Conservation (phyloP, 2,888 invertebrate genomes). For the Drosophila sordidula region DNA sequence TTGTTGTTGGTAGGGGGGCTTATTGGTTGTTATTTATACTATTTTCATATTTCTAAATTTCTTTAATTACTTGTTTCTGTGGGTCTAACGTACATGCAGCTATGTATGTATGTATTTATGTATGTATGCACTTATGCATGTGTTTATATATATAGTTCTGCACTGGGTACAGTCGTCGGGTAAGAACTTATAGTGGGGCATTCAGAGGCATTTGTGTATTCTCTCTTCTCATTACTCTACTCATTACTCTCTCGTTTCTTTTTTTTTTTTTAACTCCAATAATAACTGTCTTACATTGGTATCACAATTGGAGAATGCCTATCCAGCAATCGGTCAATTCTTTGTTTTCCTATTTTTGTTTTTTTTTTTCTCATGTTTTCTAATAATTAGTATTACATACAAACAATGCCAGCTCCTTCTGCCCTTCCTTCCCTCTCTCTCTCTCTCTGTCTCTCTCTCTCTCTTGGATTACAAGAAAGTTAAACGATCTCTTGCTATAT, state of each 20-base stretch:
- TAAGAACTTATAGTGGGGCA: conserved; percentile 44
- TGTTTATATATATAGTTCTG: conserved; percentile 18
- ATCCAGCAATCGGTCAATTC: conserved; percentile 47
- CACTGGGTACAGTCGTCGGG: conserved; percentile 53
- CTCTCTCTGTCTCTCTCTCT: too few species aligned
- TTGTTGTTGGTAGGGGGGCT: conserved; percentile 32
- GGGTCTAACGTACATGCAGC: conserved; percentile 44
- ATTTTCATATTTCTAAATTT: conserved; percentile 7
- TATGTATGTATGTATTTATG: conserved; percentile 12
- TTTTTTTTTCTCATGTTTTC: neutral
- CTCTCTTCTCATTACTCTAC: conserved; percentile 4
- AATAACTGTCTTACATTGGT: conserved; percentile 55
- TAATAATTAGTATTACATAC: conserved; percentile 9
- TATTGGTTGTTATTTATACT: conserved; percentile 2
- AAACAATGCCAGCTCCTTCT: conserved; percentile 3
- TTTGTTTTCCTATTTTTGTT: conserved; percentile 1
- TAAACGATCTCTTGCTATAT: too few species aligned
- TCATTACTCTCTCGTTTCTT: neutral
- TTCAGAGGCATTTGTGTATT: conserved; percentile 47
- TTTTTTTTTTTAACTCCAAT: conserved; percentile 8
- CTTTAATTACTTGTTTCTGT: conserved; percentile 31
- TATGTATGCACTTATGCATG: conserved; percentile 5
- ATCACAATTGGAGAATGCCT: conserved; percentile 66
- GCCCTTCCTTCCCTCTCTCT: neutral
- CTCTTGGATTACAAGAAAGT: too few species aligned